Percentiles rank a stretch among this genome's conserved stretches.
phyloP scores from a whole-genome alignment of 35 echinoderm and acorn worm genomes.

The Heliocidaris tuberculata region DNA sequence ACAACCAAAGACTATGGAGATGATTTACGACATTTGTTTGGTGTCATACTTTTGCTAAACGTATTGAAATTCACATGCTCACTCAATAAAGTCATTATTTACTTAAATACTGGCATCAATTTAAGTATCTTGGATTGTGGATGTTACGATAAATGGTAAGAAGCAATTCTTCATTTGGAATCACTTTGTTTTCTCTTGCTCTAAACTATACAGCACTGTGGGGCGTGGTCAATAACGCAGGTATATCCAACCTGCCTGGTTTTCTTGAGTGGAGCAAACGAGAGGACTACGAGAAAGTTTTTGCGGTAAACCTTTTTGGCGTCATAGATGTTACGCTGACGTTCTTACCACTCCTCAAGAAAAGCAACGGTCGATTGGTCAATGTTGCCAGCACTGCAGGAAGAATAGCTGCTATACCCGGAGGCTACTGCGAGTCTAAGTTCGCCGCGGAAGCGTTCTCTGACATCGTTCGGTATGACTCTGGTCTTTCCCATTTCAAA shows the following conservation, averaged over 20 bases:
- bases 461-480: constrained; percentile 78
- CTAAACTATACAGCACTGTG: constrained; percentile 65
- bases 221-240: constrained; percentile 95
- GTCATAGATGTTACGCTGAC: constrained; percentile 80
- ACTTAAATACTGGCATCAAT: too few species aligned
- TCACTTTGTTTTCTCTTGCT: too few species aligned
- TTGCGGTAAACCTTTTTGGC: constrained; percentile 84
- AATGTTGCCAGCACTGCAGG: constrained; percentile 75
- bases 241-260: constrained; percentile 49
- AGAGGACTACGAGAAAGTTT: constrained; percentile 60
- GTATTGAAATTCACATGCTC: too few species aligned
- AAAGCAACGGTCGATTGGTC: constrained; percentile 77
- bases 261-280: constrained; percentile 63
- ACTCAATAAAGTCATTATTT: too few species aligned
- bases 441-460: constrained; percentile 84
- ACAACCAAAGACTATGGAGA: too few species aligned
- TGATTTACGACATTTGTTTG: too few species aligned
- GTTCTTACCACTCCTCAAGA: constrained; percentile 82
- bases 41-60: too few species aligned
- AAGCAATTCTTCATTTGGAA: too few species aligned
- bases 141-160: too few species aligned
- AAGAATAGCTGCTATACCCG: constrained; percentile 44
- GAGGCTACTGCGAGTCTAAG: constrained; percentile 78
- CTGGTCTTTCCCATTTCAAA: too few species aligned
- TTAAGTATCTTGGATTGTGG: too few species aligned